Conservation (phyloP, 2,113 vertebrate genomes). For the Chroicocephalus ridibundus region DNA sequence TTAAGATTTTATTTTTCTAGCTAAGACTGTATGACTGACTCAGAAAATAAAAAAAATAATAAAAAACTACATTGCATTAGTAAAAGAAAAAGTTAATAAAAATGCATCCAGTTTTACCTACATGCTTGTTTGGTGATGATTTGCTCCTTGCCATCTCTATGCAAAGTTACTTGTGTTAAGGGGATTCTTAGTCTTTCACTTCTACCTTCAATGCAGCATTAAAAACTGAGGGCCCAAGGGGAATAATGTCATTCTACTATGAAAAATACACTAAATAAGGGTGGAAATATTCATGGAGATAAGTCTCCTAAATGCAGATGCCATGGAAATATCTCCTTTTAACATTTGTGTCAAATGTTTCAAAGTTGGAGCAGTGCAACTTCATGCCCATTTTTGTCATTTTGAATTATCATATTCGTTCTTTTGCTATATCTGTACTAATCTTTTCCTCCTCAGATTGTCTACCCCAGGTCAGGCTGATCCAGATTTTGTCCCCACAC, state of each 20-base stretch:
- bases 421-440: background rate
- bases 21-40: background rate
- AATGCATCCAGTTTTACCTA: background rate
- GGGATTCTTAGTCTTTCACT: constrained; percentile 43
- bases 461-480: background rate
- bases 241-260: constrained; percentile 52
- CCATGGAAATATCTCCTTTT: constrained; percentile 65
- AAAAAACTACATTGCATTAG: background rate
- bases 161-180: constrained; percentile 16
- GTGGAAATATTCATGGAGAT: constrained; percentile 62
- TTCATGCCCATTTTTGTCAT: constrained; percentile 50
- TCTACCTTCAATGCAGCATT: constrained; percentile 11
- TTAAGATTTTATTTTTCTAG: background rate
- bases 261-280: constrained; percentile 64
- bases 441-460: background rate
- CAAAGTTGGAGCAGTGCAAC: constrained; percentile 48
- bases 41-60: background rate
- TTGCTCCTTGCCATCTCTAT: background rate
- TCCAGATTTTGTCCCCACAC: background rate
- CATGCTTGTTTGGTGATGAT: background rate
- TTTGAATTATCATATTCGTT: background rate
- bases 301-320: constrained; percentile 58
- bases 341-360: constrained; percentile 67
- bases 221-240: constrained; percentile 45
- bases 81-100: background rate